A percentile compares a stretch with the other conserved stretches of the same genome.
Conservation (phyloP, 2,888 invertebrate genomes). For the Luperina testacea region DNA sequence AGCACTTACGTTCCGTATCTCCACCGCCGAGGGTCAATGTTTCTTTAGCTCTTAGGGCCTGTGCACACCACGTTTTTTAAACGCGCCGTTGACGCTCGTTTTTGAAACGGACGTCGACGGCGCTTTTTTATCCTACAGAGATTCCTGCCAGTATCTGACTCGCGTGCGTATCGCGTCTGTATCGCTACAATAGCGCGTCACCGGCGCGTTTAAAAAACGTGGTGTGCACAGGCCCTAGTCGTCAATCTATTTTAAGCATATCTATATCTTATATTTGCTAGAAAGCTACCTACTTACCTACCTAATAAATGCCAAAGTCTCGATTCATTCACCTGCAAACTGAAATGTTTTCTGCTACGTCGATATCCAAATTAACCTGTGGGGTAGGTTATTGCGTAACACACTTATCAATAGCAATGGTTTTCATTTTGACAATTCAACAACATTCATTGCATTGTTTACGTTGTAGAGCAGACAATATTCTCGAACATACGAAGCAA, state of each 20-base stretch:
- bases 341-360: not conserved
- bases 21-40: constrained; percentile 25
- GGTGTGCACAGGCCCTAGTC: not conserved
- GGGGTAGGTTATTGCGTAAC: no score
- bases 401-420: no score
- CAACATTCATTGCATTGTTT: not conserved
- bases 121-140: no score
- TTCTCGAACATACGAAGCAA: not conserved
- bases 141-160: no score
- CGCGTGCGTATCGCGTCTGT: no score
- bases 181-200: no score
- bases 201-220: no score
- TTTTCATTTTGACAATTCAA: no score
- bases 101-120: no score
- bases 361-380: not conserved
- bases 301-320: not conserved
- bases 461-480: not conserved
- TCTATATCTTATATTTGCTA: not conserved
- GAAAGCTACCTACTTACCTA: not conserved
- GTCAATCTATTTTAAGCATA: constrained; percentile 5
- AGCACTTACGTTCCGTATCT: constrained; percentile 13
- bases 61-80: no score
- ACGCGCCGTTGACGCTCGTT: no score
- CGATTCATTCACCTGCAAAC: not conserved
- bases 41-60: constrained; percentile 8